Conservation (phyloP, 2,113 vertebrate species). For the Dryoscopus gambensis region DNA sequence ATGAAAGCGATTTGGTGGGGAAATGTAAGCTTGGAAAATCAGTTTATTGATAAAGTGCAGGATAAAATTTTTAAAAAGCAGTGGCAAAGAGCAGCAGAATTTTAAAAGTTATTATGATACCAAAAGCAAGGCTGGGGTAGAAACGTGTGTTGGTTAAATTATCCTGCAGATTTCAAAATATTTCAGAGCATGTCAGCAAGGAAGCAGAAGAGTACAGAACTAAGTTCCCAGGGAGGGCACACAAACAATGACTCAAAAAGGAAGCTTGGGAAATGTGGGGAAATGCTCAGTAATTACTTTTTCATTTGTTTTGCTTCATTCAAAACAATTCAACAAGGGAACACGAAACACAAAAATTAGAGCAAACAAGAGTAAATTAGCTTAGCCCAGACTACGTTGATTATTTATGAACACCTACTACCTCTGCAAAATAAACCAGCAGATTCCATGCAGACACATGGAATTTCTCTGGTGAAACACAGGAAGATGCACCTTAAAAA, state of each 20-base stretch:
- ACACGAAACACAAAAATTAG: neutral
- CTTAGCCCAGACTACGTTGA: fast-evolving
- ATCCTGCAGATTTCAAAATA: neutral
- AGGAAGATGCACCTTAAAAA: neutral
- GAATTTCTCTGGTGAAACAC: neutral
- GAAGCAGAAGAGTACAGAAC: neutral
- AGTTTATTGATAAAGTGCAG: neutral
- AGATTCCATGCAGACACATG: neutral
- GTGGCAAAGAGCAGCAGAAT: neutral
- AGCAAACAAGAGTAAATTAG: neutral
- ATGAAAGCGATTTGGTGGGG: neutral
- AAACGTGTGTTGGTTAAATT: neutral
- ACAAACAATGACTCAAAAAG: constrained; percentile 18
- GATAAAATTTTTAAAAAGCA: neutral
- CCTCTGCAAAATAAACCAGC: neutral
- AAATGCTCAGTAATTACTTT: constrained; percentile 12
- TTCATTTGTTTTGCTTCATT: neutral
- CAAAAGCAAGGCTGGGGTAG: neutral
- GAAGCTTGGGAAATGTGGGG: constrained; percentile 2
- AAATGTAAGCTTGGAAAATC: neutral
- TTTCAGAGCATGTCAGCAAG: neutral
- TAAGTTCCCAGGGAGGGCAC: neutral
- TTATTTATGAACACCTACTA: neutral
- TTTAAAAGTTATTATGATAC: neutral
- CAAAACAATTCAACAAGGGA: neutral